phyloP scores from a whole-genome alignment of 2,797 vertebrate genomes.

The Pogoniulus pusillus region DNA sequence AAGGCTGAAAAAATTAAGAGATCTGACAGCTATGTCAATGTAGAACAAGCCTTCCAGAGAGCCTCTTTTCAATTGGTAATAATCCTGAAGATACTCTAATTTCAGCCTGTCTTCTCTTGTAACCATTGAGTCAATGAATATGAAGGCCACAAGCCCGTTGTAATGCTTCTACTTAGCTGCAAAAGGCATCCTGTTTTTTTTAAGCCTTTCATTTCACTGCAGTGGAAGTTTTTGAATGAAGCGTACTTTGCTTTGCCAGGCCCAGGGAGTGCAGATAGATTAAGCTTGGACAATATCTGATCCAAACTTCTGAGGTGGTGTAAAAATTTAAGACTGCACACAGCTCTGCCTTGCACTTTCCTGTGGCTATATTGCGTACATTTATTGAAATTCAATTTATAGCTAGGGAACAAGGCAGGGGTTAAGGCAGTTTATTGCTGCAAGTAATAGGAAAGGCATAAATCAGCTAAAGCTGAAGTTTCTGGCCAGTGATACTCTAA shows the following conservation, averaged over 20 bases:
- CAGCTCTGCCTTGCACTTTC: neutral
- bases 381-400: slow-evolving; percentile 64
- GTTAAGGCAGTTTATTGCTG: slow-evolving; percentile 20
- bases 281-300: neutral
- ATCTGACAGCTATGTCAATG: neutral
- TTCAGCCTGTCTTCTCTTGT: neutral
- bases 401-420: slow-evolving; percentile 25
- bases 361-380: slow-evolving; percentile 6
- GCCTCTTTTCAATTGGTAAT: neutral
- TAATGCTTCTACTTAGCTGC: neutral
- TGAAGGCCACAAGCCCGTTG: neutral
- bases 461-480: slow-evolving; percentile 29
- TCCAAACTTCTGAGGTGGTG: neutral
- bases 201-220: neutral
- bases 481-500: slow-evolving; percentile 13
- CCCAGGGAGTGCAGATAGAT: neutral
- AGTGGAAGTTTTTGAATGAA: neutral
- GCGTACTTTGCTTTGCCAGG: neutral
- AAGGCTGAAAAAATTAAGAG: slow-evolving; percentile 1
- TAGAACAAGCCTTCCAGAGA: neutral
- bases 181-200: neutral
- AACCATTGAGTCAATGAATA: neutral
- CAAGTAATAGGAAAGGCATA: slow-evolving; percentile 51
- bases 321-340: slow-evolving; percentile 32
- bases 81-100: neutral